Percentiles rank a stretch among this genome's conserved stretches.
Conservation (phyloP, 37 sponge, comb jelly and placozoan species). For the Hexactinellida sp. region DNA sequence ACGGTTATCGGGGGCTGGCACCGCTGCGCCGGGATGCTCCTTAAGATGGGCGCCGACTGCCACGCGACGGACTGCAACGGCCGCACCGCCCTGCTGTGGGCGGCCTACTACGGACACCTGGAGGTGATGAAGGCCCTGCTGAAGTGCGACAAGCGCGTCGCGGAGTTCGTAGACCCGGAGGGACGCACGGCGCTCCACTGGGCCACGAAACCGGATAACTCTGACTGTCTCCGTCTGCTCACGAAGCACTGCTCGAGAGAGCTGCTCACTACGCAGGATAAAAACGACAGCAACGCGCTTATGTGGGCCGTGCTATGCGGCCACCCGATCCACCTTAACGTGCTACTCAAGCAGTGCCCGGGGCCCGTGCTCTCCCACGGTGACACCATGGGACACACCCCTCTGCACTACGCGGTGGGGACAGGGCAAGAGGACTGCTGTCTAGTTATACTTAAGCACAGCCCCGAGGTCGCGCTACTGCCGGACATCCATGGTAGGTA, state of each 20-base stretch:
- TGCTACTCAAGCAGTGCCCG: conserved; percentile 18
- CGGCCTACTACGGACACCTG: conserved; percentile 25
- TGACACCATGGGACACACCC: conserved; percentile 14
- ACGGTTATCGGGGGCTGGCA: conserved; percentile 34
- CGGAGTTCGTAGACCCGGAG: conserved; percentile 22
- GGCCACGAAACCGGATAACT: conserved; percentile 29
- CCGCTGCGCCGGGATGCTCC: background rate
- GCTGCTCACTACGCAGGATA: conserved; percentile 10
- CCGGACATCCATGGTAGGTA: background rate
- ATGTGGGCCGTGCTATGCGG: conserved; percentile 26
- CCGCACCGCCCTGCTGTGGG: conserved; percentile 30
- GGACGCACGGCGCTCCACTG: conserved; percentile 30
- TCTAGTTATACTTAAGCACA: background rate
- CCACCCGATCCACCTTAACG: conserved; percentile 21
- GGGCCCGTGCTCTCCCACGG: background rate
- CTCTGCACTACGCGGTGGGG: background rate
- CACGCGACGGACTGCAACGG: conserved; percentile 17
- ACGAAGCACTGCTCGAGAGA: conserved; percentile 16
- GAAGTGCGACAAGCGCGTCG: conserved; percentile 3
- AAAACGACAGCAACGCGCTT: conserved; percentile 19
- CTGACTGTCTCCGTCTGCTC: conserved; percentile 24
- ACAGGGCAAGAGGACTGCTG: background rate
- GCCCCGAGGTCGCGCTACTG: background rate
- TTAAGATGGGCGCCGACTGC: background rate
- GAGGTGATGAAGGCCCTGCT: conserved; percentile 20